A percentile compares a stretch with the other conserved stretches of the same genome.
Evolutionary conservation across 1,140 invertebrate genomes (phyloP).

Genomic region (Marisa cornuarietis): DNA sequence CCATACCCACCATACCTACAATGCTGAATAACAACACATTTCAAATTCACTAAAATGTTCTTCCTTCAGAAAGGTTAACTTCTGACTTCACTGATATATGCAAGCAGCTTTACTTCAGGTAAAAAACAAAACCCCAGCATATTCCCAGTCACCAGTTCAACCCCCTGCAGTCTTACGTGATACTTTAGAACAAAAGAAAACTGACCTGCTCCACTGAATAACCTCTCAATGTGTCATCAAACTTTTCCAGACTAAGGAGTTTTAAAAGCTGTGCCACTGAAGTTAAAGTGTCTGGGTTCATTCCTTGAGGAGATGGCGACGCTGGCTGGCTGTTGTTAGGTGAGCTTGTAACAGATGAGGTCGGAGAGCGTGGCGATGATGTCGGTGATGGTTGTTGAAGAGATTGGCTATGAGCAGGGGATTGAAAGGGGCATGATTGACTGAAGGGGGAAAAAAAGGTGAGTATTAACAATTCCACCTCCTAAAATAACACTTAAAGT

Average conservation of each 20-base stretch:
- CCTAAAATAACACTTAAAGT: no score
- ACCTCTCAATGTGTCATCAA: conserved; percentile 33
- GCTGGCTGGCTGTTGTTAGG: conserved; percentile 31
- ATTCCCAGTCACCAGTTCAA: not conserved
- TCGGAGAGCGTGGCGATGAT: conserved; percentile 29
- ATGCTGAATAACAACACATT: no score
- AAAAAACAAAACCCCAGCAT: not conserved
- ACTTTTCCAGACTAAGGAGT: conserved; percentile 42
- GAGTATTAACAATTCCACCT: no score
- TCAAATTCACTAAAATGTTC: no score
- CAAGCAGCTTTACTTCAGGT: no score
- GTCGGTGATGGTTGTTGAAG: conserved; percentile 21
- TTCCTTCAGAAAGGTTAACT: no score
- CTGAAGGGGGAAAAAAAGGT: not conserved
- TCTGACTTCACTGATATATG: no score
- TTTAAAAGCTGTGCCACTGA: conserved; percentile 28
- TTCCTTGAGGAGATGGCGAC: conserved; percentile 25
- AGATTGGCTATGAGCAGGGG: conserved; percentile 10
- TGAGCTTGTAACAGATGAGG: conserved; percentile 29
- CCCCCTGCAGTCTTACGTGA: not conserved
- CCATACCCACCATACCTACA: no score
- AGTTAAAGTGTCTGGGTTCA: not conserved
- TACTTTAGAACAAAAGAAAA: conserved; percentile 3
- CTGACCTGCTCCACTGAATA: conserved; percentile 43
- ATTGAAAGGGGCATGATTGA: not conserved